Percentiles rank a stretch among this genome's conserved stretches.
Evolutionary conservation across 2,797 vertebrate species (phyloP).

Genomic region (Iguana delicatissima): DNA sequence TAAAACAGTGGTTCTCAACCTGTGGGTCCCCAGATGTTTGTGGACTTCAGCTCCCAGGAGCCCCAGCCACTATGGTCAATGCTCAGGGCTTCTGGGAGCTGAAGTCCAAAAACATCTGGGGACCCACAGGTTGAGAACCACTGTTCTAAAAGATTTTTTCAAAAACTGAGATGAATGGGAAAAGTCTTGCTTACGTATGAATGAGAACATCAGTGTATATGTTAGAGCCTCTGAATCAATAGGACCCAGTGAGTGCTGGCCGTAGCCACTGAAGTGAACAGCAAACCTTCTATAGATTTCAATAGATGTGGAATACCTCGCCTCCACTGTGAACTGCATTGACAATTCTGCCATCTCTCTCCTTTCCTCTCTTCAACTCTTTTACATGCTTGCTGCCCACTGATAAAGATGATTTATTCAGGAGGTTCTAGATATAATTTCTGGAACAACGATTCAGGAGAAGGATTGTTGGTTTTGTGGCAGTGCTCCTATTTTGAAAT

Average conservation of each 20-base stretch:
- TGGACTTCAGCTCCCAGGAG: too few species aligned
- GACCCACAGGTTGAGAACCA: too few species aligned
- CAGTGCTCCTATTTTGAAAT: background rate
- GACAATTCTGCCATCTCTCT: background rate
- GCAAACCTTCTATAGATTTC: background rate
- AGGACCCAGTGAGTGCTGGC: background rate
- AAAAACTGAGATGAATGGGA: background rate
- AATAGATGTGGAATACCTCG: background rate
- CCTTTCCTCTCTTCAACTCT: background rate
- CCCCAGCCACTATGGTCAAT: too few species aligned
- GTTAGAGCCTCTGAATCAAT: background rate
- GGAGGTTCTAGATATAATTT: background rate
- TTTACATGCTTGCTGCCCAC: background rate
- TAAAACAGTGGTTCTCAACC: too few species aligned
- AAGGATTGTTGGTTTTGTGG: background rate
- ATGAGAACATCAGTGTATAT: background rate
- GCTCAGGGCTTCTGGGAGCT: too few species aligned
- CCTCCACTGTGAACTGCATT: background rate
- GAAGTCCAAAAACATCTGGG: too few species aligned
- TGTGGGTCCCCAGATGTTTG: too few species aligned
- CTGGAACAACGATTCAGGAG: background rate
- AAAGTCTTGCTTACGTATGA: background rate
- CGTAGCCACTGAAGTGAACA: background rate
- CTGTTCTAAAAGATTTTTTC: background rate
- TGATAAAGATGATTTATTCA: constrained; percentile 4